Base-by-base conservation (phyloP, 1,140 invertebrate species). In the Cryptotermes secundus region DNA sequence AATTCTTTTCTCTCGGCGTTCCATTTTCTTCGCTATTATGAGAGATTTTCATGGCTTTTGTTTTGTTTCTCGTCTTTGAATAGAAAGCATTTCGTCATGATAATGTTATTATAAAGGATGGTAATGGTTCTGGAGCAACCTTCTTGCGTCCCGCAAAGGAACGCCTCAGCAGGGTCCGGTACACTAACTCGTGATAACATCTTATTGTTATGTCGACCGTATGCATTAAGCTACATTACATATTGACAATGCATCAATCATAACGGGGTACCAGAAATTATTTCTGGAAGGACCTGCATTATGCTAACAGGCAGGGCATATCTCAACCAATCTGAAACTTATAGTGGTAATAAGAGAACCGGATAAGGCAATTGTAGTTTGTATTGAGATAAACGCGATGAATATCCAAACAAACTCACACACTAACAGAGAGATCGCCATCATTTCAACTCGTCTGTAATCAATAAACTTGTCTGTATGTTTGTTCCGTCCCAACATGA, bases 71-170 rank as follows among this genome's bases (percentile, higher is more conserved):
- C 26, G 80, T 9, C 42, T 7, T 9, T 36, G 42, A 81, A 38
- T 45, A 35, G 80, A 81, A 81, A 81, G 80, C 42, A 81, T 81
- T 81, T 38, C 42, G 80, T 81, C 80, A 81, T 36, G 80, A 81
- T 81, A 81, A 81, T 16, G 80, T 81, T 81, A 81, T 81, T 81
- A 81, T 81, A 81, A 81, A 35, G 42, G 34, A 31, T 35, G n/a
- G 19, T 81, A 38, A 81, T 36, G 34, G 35, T 34, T 19, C 79
- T 80, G 35, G 35, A 80, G 79, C 79, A 34, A 1, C 16, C 1
- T 80, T 34, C 45, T 49, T 49, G 16, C 0, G 45, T 16, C 19
- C 14, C 14, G 14, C 45, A 22, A 49, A 49, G 45, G 45, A 49
- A 49, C 45, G 16, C 45, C 45, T 49, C 45, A 3, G 45, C 45